Percentiles rank a stretch among this genome's conserved stretches.
phyloP scores from a whole-genome alignment of 2,113 vertebrate genomes.

The Tapirus terrestris region DNA sequence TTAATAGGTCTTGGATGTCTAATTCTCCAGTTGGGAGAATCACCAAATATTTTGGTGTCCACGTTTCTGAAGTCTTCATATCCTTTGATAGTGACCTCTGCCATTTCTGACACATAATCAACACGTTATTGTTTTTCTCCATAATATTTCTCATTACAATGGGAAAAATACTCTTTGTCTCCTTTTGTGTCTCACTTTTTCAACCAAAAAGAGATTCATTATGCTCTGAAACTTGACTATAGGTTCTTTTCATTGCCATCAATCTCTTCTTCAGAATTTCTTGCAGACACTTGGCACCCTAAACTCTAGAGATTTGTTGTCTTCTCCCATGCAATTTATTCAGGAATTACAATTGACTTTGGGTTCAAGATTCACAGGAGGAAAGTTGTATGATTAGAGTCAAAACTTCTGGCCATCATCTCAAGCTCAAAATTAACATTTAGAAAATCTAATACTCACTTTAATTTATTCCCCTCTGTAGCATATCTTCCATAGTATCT shows the following conservation, averaged over 20 bases:
- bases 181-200: background rate
- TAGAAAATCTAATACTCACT: background rate
- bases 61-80: background rate
- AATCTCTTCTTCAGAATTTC: background rate
- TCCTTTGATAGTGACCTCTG: background rate
- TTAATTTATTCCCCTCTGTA: background rate
- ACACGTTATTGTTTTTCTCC: background rate
- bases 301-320: background rate
- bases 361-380: background rate
- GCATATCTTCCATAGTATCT: background rate
- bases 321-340: background rate
- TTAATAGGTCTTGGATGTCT: background rate
- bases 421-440: background rate
- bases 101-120: background rate
- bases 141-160: background rate
- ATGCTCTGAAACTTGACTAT: background rate
- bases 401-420: background rate
- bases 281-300: background rate
- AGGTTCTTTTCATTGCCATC: background rate
- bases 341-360: background rate
- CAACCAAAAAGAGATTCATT: background rate
- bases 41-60: background rate
- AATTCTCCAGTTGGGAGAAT: background rate
- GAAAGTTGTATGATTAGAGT: background rate
- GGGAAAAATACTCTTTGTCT: background rate